Base-by-base conservation (phyloP, 2,888 invertebrate genomes). In the Syrphus vitripennis region DNA sequence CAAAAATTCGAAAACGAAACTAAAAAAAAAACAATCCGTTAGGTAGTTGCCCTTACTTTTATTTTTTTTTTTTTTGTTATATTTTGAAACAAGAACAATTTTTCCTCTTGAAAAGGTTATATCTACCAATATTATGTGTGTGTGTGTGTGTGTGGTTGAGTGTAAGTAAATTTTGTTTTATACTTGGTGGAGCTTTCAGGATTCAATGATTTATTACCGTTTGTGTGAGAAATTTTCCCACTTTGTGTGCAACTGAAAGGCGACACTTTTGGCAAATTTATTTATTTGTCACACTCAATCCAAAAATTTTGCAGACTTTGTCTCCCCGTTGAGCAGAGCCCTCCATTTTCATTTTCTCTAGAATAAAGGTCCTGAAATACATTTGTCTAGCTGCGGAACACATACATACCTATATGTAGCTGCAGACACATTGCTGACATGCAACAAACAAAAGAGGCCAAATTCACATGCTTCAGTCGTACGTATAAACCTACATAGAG, bases 231-330 rank as follows among this genome's bases (percentile, higher is more conserved):
- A 75, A 63, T 70, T 63, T 69, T 65, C 69, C 78, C 59, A 48
- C 50, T 50, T 29, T 67, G 72, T 79, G 69, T 83, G 83, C 70
- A 79, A 63, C 79, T 83, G 74, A 80, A 70, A 74, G 90, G 89
- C 90, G 90, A 90, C 90, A 90, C 89, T 90, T 90, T 90, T 90
- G 90, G 89, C 90, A 90, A 90, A 90, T 90, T 90, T 90, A 90
- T 90, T 91, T 90, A 90, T 90, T 90, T 90, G 90, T 90, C 90
- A 91, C 87, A 87, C 72, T 75, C 83, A 75, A 83, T 83, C 80
- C 80, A 74, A 71, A 80, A 74, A 65, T 55, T 71, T 4, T 65
- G 70, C 80, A 83, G 63, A 57, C 55, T 76, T 57, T 76, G 45
- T 29, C 29, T 72, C 26, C 19, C 12, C 26, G 37, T 16, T 55